Conservation (phyloP, 2,888 invertebrate genomes). For the Gnatocerus cornutus region DNA sequence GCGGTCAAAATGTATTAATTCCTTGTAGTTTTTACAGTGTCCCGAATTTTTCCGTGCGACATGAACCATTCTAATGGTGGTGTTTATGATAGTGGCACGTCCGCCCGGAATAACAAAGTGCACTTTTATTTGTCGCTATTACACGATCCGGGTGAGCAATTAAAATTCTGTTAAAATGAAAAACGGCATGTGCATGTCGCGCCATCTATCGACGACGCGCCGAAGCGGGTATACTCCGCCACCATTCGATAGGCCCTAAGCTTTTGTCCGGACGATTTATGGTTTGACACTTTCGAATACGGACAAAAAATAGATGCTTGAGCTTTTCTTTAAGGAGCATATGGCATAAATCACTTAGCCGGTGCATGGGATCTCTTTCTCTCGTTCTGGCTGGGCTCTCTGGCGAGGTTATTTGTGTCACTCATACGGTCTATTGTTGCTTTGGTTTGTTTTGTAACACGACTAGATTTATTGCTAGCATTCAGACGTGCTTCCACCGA, state of each 20-base stretch:
- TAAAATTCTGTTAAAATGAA: conserved; percentile 64
- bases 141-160: conserved; percentile 58
- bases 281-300: conserved; percentile 71
- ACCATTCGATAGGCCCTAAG: conserved; percentile 62
- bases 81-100: conserved; percentile 54
- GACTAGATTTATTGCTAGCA: conserved; percentile 66
- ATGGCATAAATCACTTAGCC: conserved; percentile 70
- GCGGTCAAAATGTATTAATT: conserved; percentile 18
- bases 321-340: conserved; percentile 70
- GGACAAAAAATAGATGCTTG: conserved; percentile 71
- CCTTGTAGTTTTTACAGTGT: conserved; percentile 12
- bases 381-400: conserved; percentile 45
- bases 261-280: conserved; percentile 69
- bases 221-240: conserved; percentile 36
- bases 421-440: conserved; percentile 70
- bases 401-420: conserved; percentile 69
- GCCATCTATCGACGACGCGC: conserved; percentile 36
- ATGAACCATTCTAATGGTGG: conserved; percentile 54
- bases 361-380: conserved; percentile 57
- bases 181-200: conserved; percentile 51
- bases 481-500: conserved; percentile 58
- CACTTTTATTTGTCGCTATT: conserved; percentile 59
- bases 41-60: conserved; percentile 21
- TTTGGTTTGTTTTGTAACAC: conserved; percentile 70
- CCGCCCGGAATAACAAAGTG: conserved; percentile 53